These are phyloP conservation scores for Pissodes strobi DNA, from an alignment of 1,140 invertebrate species.

Conservation along the genomic window DNA sequence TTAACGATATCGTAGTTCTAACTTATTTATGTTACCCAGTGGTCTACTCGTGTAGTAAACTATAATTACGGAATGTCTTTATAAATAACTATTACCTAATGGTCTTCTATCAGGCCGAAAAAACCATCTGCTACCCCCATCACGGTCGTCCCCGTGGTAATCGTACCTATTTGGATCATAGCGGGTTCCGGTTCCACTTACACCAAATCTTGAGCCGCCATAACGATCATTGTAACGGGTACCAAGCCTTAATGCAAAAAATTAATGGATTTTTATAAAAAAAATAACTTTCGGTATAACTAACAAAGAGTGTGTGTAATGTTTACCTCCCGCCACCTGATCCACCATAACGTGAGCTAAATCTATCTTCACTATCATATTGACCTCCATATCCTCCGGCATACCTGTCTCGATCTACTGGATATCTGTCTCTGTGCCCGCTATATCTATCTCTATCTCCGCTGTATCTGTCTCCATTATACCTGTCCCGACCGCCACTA, in stretches of 20 bases:
- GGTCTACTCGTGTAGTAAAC: no score
- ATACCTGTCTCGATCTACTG: conserved; percentile 53
- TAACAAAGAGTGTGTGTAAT: no score
- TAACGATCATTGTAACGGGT: conserved; percentile 21
- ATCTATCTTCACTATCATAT: conserved; percentile 41
- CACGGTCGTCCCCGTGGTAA: conserved; percentile 49
- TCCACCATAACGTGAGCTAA: conserved; percentile 37
- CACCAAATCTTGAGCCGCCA: conserved; percentile 30
- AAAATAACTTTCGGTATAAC: no score
- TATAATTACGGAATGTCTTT: no score
- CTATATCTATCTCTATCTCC: conserved; percentile 52
- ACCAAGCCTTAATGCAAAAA: neutral
- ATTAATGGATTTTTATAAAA: no score
- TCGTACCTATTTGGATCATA: conserved; percentile 38
- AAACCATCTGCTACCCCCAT: conserved; percentile 49
- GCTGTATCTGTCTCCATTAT: conserved; percentile 38
- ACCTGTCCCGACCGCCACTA: conserved; percentile 50
- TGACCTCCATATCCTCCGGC: conserved; percentile 33
- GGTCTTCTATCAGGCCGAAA: conserved; percentile 48
- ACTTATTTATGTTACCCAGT: no score
- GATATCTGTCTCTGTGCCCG: conserved; percentile 29
- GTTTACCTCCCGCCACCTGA: no score
- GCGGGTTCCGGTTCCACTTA: conserved; percentile 22
- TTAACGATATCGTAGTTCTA: no score
- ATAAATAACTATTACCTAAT: conserved; percentile 15